Conservation (phyloP, 1,140 invertebrate species). For the Aphis craccivora region DNA sequence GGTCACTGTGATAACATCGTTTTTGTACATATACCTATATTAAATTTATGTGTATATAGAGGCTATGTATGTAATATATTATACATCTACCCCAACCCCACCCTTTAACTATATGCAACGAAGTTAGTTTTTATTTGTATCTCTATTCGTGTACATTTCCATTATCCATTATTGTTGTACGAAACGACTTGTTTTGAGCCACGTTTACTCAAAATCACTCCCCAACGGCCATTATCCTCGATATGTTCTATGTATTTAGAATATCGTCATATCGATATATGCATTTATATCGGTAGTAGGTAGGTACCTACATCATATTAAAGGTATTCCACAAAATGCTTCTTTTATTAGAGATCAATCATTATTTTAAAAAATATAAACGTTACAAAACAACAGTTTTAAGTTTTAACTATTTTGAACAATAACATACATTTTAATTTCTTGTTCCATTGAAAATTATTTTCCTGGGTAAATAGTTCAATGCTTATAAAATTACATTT, state of each 20-base stretch:
- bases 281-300: not conserved
- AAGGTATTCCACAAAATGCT: not conserved
- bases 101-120: not conserved
- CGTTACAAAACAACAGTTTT: not conserved
- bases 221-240: not conserved
- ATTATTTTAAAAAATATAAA: not conserved
- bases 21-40: not conserved
- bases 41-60: not conserved
- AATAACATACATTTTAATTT: not conserved
- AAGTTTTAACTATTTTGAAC: not conserved
- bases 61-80: not conserved
- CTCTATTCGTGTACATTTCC: not conserved
- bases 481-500: not conserved
- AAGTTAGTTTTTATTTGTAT: not conserved
- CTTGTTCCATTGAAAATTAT: not conserved
- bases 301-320: not conserved
- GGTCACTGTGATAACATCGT: constrained; percentile 22
- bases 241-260: not conserved
- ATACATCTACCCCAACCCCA: not conserved
- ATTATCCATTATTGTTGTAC: not conserved
- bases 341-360: not conserved
- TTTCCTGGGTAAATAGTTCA: not conserved
- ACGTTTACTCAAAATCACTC: not conserved
- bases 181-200: not conserved
- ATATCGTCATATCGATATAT: no score